Conservation (phyloP, 1,140 invertebrate genomes). For the Magallana gigas region DNA sequence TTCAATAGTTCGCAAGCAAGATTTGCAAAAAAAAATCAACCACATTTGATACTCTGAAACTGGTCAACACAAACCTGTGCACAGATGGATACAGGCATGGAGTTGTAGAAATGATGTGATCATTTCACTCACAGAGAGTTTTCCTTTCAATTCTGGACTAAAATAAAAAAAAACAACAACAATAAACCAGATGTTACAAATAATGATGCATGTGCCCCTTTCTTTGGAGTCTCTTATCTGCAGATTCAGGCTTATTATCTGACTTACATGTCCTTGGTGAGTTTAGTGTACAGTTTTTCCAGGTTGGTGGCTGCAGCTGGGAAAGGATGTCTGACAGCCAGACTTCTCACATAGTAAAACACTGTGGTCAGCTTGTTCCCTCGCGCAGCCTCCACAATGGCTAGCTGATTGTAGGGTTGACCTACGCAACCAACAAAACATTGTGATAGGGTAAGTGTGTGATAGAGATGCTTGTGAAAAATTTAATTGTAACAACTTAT, state of each 20-base stretch:
- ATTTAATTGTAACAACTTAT: not conserved
- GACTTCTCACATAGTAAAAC: constrained; percentile 90
- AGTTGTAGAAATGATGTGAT: constrained; percentile 85
- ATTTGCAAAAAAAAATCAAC: not conserved
- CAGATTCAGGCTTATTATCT: too few species aligned
- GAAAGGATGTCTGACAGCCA: constrained; percentile 90
- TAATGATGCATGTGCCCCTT: not conserved
- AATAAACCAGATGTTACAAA: not conserved
- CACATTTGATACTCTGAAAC: too few species aligned
- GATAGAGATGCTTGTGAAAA: too few species aligned
- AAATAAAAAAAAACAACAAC: constrained; percentile 39
- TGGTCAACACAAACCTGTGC: constrained; percentile 73
- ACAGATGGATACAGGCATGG: constrained; percentile 84
- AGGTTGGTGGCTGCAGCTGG: constrained; percentile 90
- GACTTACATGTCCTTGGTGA: constrained; percentile 77
- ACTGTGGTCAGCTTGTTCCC: constrained; percentile 90
- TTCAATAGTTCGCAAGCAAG: not conserved
- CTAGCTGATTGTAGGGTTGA: constrained; percentile 93
- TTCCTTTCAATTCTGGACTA: constrained; percentile 81
- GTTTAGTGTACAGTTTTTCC: constrained; percentile 82
- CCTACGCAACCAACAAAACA: constrained; percentile 74
- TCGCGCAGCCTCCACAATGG: constrained; percentile 88
- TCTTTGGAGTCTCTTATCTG: too few species aligned
- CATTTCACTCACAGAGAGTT: constrained; percentile 85
- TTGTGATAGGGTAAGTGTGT: not conserved